Percentiles rank a stretch among this genome's conserved stretches.
phyloP scores from a whole-genome alignment of 1,140 invertebrate species.

The Bactericera cockerelli region DNA sequence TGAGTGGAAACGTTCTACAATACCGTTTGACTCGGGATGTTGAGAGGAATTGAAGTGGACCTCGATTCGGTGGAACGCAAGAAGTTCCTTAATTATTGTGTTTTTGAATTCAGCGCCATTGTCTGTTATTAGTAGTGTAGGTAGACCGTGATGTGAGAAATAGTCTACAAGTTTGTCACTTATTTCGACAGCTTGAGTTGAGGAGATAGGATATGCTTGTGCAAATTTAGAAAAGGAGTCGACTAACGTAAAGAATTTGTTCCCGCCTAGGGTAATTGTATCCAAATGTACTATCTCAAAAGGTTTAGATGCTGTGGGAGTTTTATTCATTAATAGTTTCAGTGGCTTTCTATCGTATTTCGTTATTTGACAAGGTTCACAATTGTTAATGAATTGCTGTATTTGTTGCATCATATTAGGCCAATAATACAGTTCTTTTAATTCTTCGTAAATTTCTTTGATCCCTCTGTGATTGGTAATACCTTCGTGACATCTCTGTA shows the following conservation, averaged over 20 bases:
- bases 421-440: not conserved
- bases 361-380: not conserved
- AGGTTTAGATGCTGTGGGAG: not conserved
- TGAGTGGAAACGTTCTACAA: constrained; percentile 1
- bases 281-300: not conserved
- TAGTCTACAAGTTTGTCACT: not conserved
- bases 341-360: constrained; percentile 3
- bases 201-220: not conserved
- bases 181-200: not conserved
- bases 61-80: not conserved
- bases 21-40: not conserved
- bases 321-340: not conserved
- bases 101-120: constrained; percentile 5
- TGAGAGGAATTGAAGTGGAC: not conserved
- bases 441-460: not conserved
- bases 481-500: not conserved
- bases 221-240: constrained; percentile 6
- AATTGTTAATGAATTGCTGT: not conserved
- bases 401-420: not conserved
- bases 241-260: not conserved
- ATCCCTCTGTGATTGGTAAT: not conserved
- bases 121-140: not conserved
- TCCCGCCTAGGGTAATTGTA: not conserved
- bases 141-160: constrained; percentile 6
- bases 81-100: not conserved